Percentiles rank a stretch among this genome's conserved stretches.
Evolutionary conservation across 2,888 invertebrate genomes (phyloP).

Genomic region (Euspilapteryx auroguttella): DNA sequence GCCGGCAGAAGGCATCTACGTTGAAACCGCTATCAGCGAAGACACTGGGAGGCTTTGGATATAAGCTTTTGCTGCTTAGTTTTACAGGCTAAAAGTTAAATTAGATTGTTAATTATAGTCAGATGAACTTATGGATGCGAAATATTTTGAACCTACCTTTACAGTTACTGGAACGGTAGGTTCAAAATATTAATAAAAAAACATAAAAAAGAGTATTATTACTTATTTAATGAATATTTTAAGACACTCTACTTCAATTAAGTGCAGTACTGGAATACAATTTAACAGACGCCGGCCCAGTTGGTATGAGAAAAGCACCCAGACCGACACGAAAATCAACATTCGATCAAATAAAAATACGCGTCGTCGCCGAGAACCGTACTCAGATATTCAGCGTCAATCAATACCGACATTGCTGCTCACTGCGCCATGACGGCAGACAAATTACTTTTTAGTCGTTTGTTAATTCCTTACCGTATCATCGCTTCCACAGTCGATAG

Average conservation of each 20-base stretch:
- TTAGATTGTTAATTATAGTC: neutral
- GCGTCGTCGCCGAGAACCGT: too few species aligned
- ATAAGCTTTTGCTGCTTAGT: neutral
- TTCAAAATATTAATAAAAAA: neutral
- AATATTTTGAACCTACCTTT: neutral
- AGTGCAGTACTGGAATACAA: too few species aligned
- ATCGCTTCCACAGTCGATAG: slow-evolving; percentile 34
- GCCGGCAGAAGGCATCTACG: slow-evolving; percentile 26
- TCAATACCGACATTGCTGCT: neutral
- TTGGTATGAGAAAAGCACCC: too few species aligned
- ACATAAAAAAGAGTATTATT: neutral
- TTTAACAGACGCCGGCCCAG: too few species aligned
- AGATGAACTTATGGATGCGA: neutral
- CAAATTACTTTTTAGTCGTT: neutral
- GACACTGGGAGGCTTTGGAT: neutral
- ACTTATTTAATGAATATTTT: too few species aligned
- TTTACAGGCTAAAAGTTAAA: neutral
- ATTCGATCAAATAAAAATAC: too few species aligned
- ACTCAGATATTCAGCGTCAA: neutral
- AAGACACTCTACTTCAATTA: too few species aligned
- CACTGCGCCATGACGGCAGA: too few species aligned
- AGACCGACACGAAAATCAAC: too few species aligned
- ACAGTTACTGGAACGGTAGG: neutral
- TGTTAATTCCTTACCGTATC: slow-evolving; percentile 21
- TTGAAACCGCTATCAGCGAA: neutral